Evolutionary conservation across 2,888 invertebrate genomes (phyloP).

Genomic region (Torymus tubicola): DNA sequence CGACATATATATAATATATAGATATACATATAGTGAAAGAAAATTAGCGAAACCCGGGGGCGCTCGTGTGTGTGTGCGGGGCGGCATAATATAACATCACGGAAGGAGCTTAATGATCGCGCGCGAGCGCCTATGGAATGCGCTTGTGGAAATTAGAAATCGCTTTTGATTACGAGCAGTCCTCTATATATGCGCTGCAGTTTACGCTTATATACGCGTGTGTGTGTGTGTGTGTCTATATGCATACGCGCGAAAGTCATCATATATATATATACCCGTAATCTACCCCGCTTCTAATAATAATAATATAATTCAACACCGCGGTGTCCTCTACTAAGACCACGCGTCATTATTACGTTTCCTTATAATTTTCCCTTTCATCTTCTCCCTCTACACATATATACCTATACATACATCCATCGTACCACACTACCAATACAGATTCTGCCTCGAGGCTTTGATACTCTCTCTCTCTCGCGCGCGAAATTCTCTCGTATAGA

Average conservation of each 20-base stretch:
- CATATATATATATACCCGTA: not conserved
- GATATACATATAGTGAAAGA: not conserved
- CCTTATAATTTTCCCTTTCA: conserved; percentile 51
- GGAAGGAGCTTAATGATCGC: conserved; percentile 39
- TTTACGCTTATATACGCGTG: too few species aligned
- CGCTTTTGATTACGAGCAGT: conserved; percentile 50
- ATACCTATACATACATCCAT: too few species aligned
- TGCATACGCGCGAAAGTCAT: conserved; percentile 25
- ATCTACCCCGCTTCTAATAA: too few species aligned
- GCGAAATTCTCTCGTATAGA: too few species aligned
- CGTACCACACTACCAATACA: too few species aligned
- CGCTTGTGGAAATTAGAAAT: conserved; percentile 56
- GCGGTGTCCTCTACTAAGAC: not conserved
- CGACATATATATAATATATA: too few species aligned
- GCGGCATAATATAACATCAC: not conserved
- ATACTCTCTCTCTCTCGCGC: too few species aligned
- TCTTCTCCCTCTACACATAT: too few species aligned
- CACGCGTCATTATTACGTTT: conserved; percentile 54
- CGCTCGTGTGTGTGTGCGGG: too few species aligned
- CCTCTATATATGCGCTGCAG: too few species aligned
- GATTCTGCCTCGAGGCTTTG: too few species aligned
- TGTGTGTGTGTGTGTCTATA: not conserved
- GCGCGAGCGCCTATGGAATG: conserved; percentile 26
- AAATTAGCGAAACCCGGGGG: not conserved
- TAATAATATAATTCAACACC: too few species aligned